Base-by-base conservation (phyloP, 2,797 vertebrate species). In the Myiotriccus ornatus region DNA sequence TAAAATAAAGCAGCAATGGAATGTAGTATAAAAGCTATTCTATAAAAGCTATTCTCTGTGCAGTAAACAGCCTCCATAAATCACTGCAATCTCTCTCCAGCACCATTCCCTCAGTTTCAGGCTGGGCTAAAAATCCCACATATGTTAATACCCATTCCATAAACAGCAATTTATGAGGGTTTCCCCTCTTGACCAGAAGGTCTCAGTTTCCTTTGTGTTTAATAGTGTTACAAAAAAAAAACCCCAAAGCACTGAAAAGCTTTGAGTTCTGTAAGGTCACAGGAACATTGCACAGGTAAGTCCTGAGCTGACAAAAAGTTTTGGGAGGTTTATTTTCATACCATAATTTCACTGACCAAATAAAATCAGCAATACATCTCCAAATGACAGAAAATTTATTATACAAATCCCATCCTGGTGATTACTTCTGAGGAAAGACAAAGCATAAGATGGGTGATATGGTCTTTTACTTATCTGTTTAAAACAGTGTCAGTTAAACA, bases 1-100 rank as follows among this genome's bases (percentile, higher is more conserved):
- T 77, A 86, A 94, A 96, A 82, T 63, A 87, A 89, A 95, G 56
- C 30, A 77, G 56, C 65, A 90, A 43, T 70, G 70, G 59, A 92
- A 92, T 78, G 67, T 82, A 79, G 87, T 75, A 44, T 78, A 86
- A 93, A 95, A 95, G 35, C 79, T 75, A 14, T 80, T 89, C 53
- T 50, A 50, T 50, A 28, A 50, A 50, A 28, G 49, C 49, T 81
- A 91, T 87, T 94, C 79, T 75, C 53, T 43, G 15, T 55, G 71
- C 59, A 87, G 53, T 92, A 87, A 95, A 91, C 89, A 47, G 39
- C 34, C 9, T 60, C 43, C 77, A 37, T 89, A 84, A 92, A 81
- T 95, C 91, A 56, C 80, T 88, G 69, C 71, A 43, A 87, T 15
- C 63, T 87, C 84, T 78, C 73, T 77, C 60, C 65, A 90, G 44